Evolutionary conservation across 2,888 invertebrate genomes (phyloP).

Genomic region (Ceratothoa steindachneri): DNA sequence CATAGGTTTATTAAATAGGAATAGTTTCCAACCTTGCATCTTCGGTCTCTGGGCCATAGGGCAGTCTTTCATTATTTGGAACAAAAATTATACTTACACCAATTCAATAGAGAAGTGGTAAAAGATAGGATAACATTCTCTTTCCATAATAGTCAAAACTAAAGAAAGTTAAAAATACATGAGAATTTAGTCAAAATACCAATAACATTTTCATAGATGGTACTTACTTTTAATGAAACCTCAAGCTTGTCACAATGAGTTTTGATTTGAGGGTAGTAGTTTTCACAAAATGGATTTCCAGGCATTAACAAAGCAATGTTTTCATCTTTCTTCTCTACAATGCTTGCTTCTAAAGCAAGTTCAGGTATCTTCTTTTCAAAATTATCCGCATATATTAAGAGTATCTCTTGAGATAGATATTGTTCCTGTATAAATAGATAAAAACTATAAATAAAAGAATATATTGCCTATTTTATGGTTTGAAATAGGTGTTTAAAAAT

Average conservation of each 20-base stretch:
- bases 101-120: too few relatives aligned
- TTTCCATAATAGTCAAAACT: too few relatives aligned
- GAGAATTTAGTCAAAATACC: too few relatives aligned
- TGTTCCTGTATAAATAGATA: not conserved
- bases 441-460: not conserved
- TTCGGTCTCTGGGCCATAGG: too few relatives aligned
- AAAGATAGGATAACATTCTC: too few relatives aligned
- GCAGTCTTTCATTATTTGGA: too few relatives aligned
- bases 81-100: too few relatives aligned
- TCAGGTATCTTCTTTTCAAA: not conserved
- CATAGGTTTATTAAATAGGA: too few relatives aligned
- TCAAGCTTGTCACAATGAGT: not conserved
- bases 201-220: too few relatives aligned
- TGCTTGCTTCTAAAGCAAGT: not conserved
- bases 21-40: too few relatives aligned
- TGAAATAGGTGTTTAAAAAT: not conserved
- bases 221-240: not conserved
- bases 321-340: not conserved
- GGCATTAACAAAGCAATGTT: not conserved
- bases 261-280: not conserved
- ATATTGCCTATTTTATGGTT: not conserved
- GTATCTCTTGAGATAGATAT: not conserved
- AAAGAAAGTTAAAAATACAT: too few relatives aligned
- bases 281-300: constrained; percentile 6
- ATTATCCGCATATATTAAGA: not conserved